These are phyloP conservation scores for Drosophila aff. DNA, from an alignment of 1,140 invertebrate genomes.

Conservation along the genomic window DNA sequence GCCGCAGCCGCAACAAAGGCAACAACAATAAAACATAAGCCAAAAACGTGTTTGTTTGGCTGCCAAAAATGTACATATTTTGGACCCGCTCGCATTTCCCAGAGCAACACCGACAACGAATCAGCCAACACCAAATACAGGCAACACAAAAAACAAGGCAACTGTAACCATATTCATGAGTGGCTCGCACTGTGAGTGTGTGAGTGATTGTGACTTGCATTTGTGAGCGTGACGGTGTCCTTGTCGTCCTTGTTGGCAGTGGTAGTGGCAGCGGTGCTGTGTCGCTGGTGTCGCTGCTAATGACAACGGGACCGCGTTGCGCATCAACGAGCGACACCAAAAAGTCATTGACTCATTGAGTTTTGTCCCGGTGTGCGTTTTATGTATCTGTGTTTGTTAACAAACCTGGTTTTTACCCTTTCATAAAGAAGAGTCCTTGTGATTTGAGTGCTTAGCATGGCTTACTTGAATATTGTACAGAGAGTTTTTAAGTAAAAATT, in stretches of 20 bases:
- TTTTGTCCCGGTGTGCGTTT: slow-evolving; percentile 40
- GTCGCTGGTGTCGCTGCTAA: slow-evolving; percentile 75
- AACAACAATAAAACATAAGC: slow-evolving; percentile 64
- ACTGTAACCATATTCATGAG: slow-evolving; percentile 48
- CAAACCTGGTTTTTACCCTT: slow-evolving; percentile 25
- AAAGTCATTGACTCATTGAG: slow-evolving; percentile 83
- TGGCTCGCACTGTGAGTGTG: slow-evolving; percentile 18
- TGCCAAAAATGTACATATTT: slow-evolving; percentile 77
- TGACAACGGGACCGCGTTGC: slow-evolving; percentile 76
- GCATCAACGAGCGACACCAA: slow-evolving; percentile 80
- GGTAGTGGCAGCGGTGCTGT: slow-evolving; percentile 16
- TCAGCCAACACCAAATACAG: slow-evolving; percentile 13
- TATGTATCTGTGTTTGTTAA: slow-evolving; percentile 26
- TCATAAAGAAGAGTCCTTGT: background rate
- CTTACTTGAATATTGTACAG: background rate
- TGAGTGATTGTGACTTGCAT: slow-evolving; percentile 23
- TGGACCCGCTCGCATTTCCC: slow-evolving; percentile 59
- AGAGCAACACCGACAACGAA: slow-evolving; percentile 36
- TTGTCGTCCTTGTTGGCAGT: slow-evolving; percentile 11
- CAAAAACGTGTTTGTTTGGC: slow-evolving; percentile 79
- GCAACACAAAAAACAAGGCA: slow-evolving; percentile 35
- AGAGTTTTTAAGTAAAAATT: background rate
- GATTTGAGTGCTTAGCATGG: no score
- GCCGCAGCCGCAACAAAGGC: slow-evolving; percentile 55
- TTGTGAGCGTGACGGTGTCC: slow-evolving; percentile 40